phyloP scores from a whole-genome alignment of 2,797 vertebrate genomes.

The Leucoraja ocellata region DNA sequence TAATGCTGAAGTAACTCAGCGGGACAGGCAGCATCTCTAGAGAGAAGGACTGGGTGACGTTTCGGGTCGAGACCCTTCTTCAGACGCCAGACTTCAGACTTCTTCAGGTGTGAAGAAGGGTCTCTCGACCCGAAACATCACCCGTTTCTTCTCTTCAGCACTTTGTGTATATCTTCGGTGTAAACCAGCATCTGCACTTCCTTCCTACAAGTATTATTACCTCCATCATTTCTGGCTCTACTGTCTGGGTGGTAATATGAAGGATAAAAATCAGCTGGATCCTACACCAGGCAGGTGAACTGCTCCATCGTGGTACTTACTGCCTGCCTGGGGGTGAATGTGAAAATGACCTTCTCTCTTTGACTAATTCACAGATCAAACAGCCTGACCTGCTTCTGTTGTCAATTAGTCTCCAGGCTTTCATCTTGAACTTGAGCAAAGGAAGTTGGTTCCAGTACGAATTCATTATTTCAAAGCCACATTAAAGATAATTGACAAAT shows the following conservation, averaged over 20 bases:
- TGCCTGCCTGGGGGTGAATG: neutral
- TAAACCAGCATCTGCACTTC: too few species aligned
- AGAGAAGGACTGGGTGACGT: too few species aligned
- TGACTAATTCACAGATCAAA: conserved; percentile 9
- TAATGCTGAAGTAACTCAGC: too few species aligned
- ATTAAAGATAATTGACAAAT: neutral
- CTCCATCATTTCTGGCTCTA: neutral
- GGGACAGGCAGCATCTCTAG: too few species aligned
- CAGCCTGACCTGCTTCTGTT: neutral
- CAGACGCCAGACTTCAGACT: too few species aligned
- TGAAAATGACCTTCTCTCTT: neutral
- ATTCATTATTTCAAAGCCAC: neutral
- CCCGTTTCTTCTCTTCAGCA: too few species aligned
- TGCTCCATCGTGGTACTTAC: neutral
- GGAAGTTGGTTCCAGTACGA: neutral
- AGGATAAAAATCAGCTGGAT: neutral
- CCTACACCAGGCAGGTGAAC: neutral
- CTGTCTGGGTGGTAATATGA: neutral
- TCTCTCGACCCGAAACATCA: too few species aligned
- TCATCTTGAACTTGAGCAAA: neutral
- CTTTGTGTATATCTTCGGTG: too few species aligned
- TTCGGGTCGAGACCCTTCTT: too few species aligned
- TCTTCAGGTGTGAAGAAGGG: too few species aligned
- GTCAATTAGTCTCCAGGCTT: neutral
- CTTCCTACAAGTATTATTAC: too few species aligned